Base-by-base conservation (phyloP, 2,888 invertebrate genomes). In the Napeogenes sylphis region DNA sequence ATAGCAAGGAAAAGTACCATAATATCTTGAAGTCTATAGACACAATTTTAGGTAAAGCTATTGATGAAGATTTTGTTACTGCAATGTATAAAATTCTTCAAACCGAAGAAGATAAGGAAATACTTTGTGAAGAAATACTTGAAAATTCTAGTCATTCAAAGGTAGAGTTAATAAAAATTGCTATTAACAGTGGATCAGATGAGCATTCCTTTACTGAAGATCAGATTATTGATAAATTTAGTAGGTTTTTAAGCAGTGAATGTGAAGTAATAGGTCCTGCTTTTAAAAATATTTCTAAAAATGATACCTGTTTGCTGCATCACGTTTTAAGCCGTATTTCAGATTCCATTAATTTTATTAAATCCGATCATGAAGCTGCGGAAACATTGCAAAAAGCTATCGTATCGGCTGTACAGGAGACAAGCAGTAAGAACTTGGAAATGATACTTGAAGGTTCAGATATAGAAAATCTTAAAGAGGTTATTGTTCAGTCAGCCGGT, bases 331-430 rank as follows among this genome's bases (percentile, higher is more conserved):
- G 91, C 35, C 92, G 92, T 66, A 92, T 94, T 51, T 92, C 93
- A 13, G 87, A 92, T 56, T 92, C 93, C n/a, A 91, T 92, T 8
- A 91, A 91, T 0, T 88, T 90, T 33, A 88, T 93, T 0, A 91
- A 90, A 73, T 92, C 92, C 4, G 94, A 95, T 68, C 91, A 92
- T 62, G 93, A 93, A 73, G 94, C 94, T 0, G 90, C 92, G 1
- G 93, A 94, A 74, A 91, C 92, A 1, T 84, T 95, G 30, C 93
- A 94, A 76, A 92, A 92, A 73, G 93, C 94, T 3, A 94, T 95
- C 13, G 92, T 94, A 0, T 84, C 92, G 55, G 93, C 94, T 0
- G 92, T 94, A 0, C 92, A 93, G 75, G 92, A 93, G 74, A 90
- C 91, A 2, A 93, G 94, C 75, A 92, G 92, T 59, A 87, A 92